Evolutionary conservation across 1,140 invertebrate species (phyloP).

Genomic region (Diplogasteroides magnus): DNA sequence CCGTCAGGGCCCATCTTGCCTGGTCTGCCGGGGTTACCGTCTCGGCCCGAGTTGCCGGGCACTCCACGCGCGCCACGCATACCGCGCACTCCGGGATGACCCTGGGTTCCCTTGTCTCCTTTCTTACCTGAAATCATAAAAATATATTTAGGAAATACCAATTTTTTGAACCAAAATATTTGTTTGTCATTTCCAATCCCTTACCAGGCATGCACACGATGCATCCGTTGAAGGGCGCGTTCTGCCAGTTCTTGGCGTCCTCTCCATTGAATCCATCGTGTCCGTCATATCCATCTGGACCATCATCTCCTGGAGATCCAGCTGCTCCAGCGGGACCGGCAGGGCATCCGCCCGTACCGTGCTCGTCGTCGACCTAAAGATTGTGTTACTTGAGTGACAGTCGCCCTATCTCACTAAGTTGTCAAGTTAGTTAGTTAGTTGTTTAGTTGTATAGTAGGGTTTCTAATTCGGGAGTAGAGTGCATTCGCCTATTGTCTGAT

Average conservation of each 20-base stretch:
- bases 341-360: slow-evolving; percentile 28
- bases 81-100: too few relatives aligned
- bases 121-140: slow-evolving; percentile 17
- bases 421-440: too few relatives aligned
- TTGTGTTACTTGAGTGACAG: too few relatives aligned
- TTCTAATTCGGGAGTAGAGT: too few relatives aligned
- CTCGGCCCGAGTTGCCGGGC: slow-evolving; percentile 15
- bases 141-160: background rate
- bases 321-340: slow-evolving; percentile 20
- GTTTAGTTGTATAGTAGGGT: too few relatives aligned
- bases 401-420: too few relatives aligned
- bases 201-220: slow-evolving; percentile 37
- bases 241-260: slow-evolving; percentile 39
- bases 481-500: too few relatives aligned
- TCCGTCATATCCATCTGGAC: slow-evolving; percentile 19
- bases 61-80: too few relatives aligned
- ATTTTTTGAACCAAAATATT: background rate
- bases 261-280: slow-evolving; percentile 30
- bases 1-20: slow-evolving; percentile 19
- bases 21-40: slow-evolving; percentile 23
- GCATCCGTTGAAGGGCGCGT: slow-evolving; percentile 37
- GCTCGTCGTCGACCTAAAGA: slow-evolving; percentile 12
- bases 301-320: slow-evolving; percentile 19
- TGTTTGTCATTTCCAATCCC: slow-evolving; percentile 22
- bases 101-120: slow-evolving; percentile 42